Conservation (phyloP, 1,140 invertebrate genomes). For the Augochlora pura region DNA sequence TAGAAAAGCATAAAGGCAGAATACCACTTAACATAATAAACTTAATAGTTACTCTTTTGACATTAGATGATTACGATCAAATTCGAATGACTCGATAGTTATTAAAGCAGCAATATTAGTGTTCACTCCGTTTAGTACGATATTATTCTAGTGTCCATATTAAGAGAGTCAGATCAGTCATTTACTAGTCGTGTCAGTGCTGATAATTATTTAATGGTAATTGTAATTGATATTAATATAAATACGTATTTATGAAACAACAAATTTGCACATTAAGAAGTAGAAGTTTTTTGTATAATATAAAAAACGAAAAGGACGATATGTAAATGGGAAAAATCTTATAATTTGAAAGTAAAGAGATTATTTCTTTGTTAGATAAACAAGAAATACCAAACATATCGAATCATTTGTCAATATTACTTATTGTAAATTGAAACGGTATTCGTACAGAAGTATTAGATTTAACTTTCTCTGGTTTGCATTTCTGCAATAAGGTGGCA, state of each 20-base stretch:
- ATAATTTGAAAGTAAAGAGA: neutral
- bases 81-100: neutral
- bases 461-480: neutral
- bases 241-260: constrained; percentile 12
- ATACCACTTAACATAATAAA: neutral
- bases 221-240: constrained; percentile 5
- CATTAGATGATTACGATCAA: neutral
- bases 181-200: constrained; percentile 80
- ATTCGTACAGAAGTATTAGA: neutral
- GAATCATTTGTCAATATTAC: neutral
- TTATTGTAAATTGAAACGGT: neutral
- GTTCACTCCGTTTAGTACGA: constrained; percentile 42
- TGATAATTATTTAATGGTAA: constrained; percentile 69
- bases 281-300: constrained; percentile 48
- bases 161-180: constrained; percentile 78
- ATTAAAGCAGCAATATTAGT: constrained; percentile 17
- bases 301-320: constrained; percentile 43
- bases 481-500: constrained; percentile 6
- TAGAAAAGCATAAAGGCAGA: constrained; percentile 3
- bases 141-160: constrained; percentile 38
- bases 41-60: neutral
- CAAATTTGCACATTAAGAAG: neutral
- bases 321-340: constrained; percentile 12
- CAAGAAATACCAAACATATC: neutral
- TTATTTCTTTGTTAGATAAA: constrained; percentile 1